Base-by-base conservation (phyloP, 2,888 invertebrate genomes). In the Erannis defoliaria region DNA sequence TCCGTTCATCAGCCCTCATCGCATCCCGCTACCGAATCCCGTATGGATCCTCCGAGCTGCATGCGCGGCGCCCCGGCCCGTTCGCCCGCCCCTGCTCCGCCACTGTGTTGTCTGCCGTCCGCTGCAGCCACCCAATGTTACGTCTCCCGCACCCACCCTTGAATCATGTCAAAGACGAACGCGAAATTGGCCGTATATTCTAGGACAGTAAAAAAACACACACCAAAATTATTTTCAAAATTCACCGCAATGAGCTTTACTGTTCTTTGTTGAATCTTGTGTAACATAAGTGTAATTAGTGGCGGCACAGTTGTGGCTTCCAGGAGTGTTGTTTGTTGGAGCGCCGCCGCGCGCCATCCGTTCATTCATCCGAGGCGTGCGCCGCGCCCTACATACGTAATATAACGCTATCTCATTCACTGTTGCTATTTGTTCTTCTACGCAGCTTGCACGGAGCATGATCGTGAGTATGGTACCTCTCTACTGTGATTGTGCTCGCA, bases 371-470 rank as follows among this genome's bases (percentile, higher is more conserved):
- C 71, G 83, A 85, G 88, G 89, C 89, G 76, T 66, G 61, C 64
- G 81, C 80, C 79, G 73, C 64, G 81, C 80, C 79, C 73, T 78
- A 62, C 50, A 55, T 62, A 61, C 62, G 73, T 70, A 71, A 80
- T 6, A 73, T 80, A 80, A 77, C 90, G 85, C 87, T 88, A 82
- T 87, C 93, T 94, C 93, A 94, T 94, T 93, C 87, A 94, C 89
- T 94, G 93, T 94, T 93, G 94, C 94, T 94, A 91, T 94, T 92
- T 94, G 94, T 94, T 93, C 94, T 94, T 90, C 88, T 88, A 86
- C 82, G 94, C 95, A 96, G 96, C 96, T 96, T 96, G 96, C 96
- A 96, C 96, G 96, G 96, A 96, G 96, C 96, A 96, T 96, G 96
- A 96, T 96, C 95, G 96, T 96, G 96, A 96, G 96, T 96, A 96